These are phyloP conservation scores for Moxostoma hubbsi DNA, from an alignment of 2,797 vertebrate species.

Conservation along the genomic window DNA sequence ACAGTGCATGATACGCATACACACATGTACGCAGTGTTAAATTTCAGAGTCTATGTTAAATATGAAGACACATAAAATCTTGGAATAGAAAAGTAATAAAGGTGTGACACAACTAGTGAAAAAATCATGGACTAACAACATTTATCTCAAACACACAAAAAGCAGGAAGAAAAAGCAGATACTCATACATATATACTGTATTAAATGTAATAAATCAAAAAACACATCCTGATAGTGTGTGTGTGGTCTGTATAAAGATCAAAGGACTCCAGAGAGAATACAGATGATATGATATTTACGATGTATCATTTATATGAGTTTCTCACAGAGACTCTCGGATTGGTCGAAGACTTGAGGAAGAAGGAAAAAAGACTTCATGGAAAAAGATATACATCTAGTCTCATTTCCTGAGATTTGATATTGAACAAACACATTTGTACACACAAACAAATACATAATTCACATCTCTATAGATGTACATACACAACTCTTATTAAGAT, in stretches of 20 bases:
- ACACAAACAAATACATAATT: too few species aligned
- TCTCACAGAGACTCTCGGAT: conserved; percentile 32
- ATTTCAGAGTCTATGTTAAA: background rate
- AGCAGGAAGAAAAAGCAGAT: conserved; percentile 47
- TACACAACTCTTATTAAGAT: background rate
- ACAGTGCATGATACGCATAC: background rate
- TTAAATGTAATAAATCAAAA: conserved; percentile 59
- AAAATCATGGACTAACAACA: conserved; percentile 22
- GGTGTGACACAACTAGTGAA: conserved; percentile 3
- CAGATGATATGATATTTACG: conserved; percentile 51
- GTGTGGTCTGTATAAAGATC: conserved; percentile 56
- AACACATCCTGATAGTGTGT: background rate
- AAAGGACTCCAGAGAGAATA: conserved; percentile 40
- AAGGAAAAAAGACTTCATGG: conserved; percentile 36
- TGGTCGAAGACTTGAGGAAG: conserved; percentile 20
- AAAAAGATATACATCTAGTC: conserved; percentile 2
- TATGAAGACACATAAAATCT: background rate
- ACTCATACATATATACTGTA: conserved; percentile 61
- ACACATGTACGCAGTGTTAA: background rate
- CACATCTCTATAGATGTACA: too few species aligned
- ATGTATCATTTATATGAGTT: conserved; percentile 55
- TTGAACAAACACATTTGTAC: background rate
- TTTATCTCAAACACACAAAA: conserved; percentile 18
- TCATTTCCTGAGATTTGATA: background rate
- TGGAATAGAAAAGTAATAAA: conserved; percentile 47